These are phyloP conservation scores for Halyomorpha halys DNA, from an alignment of 1,140 invertebrate species.

Conservation along the genomic window DNA sequence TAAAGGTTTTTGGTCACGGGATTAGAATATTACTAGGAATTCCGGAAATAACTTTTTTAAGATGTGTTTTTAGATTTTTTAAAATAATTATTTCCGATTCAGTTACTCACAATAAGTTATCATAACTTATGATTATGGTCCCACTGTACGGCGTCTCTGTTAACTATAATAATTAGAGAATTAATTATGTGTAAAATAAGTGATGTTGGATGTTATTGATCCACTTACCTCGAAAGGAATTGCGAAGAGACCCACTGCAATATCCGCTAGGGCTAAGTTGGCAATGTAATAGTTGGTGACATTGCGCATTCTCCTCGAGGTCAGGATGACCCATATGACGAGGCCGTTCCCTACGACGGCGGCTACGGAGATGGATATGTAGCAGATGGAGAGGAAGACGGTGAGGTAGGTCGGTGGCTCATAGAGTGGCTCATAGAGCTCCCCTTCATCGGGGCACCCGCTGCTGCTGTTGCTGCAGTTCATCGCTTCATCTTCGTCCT, in stretches of 20 bases:
- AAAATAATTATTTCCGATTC: no score
- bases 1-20: no score
- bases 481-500: neutral
- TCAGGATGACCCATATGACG: conserved; percentile 44
- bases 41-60: no score
- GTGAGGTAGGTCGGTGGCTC: conserved; percentile 42
- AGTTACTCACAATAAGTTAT: no score
- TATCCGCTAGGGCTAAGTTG: conserved; percentile 41
- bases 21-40: no score
- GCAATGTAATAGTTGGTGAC: conserved; percentile 46
- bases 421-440: conserved; percentile 34
- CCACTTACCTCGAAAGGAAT: conserved; percentile 41
- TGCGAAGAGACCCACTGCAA: conserved; percentile 40
- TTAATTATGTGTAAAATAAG: no score
- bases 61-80: no score
- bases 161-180: no score
- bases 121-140: no score
- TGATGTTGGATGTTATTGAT: no score
- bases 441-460: neutral
- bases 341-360: conserved; percentile 45
- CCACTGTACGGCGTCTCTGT: no score
- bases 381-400: conserved; percentile 43
- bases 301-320: conserved; percentile 39
- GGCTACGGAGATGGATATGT: conserved; percentile 45
- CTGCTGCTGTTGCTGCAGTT: conserved; percentile 8